phyloP scores from a whole-genome alignment of 2,797 vertebrate species.

The Muscicapa striata region DNA sequence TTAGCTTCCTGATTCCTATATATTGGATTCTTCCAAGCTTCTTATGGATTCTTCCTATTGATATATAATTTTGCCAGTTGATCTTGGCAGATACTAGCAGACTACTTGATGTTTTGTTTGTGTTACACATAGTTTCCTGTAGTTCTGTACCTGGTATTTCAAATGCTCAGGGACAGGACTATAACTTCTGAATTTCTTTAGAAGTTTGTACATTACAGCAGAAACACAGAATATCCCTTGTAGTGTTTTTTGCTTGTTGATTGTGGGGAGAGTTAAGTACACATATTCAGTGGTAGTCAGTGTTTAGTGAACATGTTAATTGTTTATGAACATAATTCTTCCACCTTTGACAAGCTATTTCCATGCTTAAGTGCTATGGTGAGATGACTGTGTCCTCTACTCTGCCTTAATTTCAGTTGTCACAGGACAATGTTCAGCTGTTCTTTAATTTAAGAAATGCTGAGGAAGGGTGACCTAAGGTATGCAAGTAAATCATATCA shows the following conservation, averaged over 20 bases:
- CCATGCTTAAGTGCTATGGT: not conserved
- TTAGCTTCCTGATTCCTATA: not conserved
- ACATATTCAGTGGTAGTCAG: not conserved
- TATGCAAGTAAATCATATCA: not conserved
- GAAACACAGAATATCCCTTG: not conserved
- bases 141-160: not conserved
- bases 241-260: not conserved
- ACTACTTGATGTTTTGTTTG: not conserved
- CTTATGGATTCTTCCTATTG: not conserved
- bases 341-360: not conserved
- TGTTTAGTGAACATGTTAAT: not conserved
- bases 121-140: not conserved
- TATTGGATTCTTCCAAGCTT: not conserved
- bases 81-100: not conserved
- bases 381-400: not conserved
- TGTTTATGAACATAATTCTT: not conserved
- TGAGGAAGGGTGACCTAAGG: not conserved
- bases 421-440: not conserved
- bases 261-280: not conserved
- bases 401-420: not conserved
- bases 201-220: not conserved
- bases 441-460: not conserved
- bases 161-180: not conserved
- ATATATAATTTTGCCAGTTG: not conserved
- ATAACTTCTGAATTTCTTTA: not conserved